These are phyloP conservation scores for Dallia pectoralis DNA, from an alignment of 2,797 vertebrate genomes.

Conservation along the genomic window DNA sequence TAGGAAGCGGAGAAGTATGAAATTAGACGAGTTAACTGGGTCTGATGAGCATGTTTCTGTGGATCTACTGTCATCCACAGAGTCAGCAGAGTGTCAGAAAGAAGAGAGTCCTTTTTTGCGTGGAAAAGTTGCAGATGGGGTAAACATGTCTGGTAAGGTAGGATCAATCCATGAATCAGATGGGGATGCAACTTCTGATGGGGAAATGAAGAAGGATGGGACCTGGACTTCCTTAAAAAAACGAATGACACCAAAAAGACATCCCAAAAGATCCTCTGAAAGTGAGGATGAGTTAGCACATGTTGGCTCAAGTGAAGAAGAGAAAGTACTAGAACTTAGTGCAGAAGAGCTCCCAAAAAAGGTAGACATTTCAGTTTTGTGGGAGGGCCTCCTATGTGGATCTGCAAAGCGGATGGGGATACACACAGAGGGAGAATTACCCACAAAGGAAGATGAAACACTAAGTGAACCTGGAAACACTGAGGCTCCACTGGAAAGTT, in stretches of 20 bases:
- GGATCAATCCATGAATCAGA: constrained; percentile 56
- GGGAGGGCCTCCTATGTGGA: constrained; percentile 91
- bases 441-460: constrained; percentile 36
- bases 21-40: constrained; percentile 71
- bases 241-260: constrained; percentile 87
- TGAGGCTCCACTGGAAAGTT: constrained; percentile 55
- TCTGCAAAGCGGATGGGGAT: constrained; percentile 87
- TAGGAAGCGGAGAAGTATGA: constrained; percentile 80
- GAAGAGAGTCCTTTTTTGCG: constrained; percentile 74
- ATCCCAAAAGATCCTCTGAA: constrained; percentile 68
- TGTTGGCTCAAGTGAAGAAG: constrained; percentile 62
- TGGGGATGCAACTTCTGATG: constrained; percentile 61
- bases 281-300: constrained; percentile 56
- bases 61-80: constrained; percentile 58
- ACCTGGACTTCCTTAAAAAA: constrained; percentile 92
- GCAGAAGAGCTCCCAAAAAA: constrained; percentile 84
- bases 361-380: constrained; percentile 87
- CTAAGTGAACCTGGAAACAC: constrained; percentile 56
- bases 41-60: constrained; percentile 62
- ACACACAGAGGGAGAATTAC: constrained; percentile 82
- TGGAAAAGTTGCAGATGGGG: constrained; percentile 69
- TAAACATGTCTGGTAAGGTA: constrained; percentile 23
- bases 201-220: constrained; percentile 76
- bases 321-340: constrained; percentile 72
- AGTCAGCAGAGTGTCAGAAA: constrained; percentile 74